Conservation (phyloP, 2,797 vertebrate genomes). For the Lagocephalus sceleratus region DNA sequence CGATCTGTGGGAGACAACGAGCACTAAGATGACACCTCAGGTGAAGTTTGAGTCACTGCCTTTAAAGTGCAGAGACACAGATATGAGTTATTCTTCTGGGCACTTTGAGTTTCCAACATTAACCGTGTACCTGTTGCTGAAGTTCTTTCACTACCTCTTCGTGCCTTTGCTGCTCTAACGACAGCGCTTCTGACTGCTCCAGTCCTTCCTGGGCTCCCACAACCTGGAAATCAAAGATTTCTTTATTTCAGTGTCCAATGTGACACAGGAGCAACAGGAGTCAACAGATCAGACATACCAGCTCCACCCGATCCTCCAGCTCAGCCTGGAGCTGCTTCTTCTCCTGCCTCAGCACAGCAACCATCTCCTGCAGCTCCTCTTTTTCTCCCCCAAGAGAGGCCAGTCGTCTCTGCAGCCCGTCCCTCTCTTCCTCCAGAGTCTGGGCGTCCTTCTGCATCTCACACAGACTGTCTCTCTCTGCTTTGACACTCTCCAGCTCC, state of each 20-base stretch:
- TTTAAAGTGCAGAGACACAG: no score
- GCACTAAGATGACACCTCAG: neutral
- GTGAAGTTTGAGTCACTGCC: no score
- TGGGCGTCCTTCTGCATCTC: neutral
- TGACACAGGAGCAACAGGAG: neutral
- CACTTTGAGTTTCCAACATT: no score
- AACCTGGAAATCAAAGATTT: neutral
- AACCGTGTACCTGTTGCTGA: conserved; percentile 19
- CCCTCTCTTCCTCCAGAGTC: conserved; percentile 63
- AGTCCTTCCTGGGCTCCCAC: conserved; percentile 1
- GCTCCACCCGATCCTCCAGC: conserved; percentile 63
- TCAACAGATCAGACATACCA: neutral
- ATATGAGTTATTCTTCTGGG: no score
- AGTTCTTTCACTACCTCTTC: conserved; percentile 6
- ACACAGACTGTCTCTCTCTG: conserved; percentile 38
- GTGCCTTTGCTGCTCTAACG: neutral
- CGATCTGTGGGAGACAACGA: neutral
- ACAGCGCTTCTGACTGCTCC: conserved; percentile 2
- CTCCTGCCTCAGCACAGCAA: conserved; percentile 59
- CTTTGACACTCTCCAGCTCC: conserved; percentile 29
- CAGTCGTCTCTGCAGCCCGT: conserved; percentile 65
- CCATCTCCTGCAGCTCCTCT: conserved; percentile 65
- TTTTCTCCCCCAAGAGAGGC: conserved; percentile 65
- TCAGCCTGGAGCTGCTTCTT: conserved; percentile 65
- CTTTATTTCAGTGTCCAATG: neutral